These are phyloP conservation scores for Phocoena phocoena DNA, from an alignment of 2,113 vertebrate species.

Conservation along the genomic window DNA sequence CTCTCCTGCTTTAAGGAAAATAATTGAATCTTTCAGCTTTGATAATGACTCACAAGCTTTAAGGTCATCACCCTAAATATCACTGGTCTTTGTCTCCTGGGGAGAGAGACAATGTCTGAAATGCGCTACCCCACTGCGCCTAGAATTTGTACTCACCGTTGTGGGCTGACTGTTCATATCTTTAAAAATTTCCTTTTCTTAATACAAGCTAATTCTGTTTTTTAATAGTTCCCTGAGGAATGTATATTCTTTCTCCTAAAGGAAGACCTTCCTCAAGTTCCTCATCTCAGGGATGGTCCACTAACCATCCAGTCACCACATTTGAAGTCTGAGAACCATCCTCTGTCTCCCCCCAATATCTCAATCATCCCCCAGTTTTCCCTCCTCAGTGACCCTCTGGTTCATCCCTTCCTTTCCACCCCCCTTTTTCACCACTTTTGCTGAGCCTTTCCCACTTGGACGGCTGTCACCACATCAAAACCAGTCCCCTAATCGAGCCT, in stretches of 20 bases:
- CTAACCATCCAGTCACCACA: background rate
- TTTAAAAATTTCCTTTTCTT: background rate
- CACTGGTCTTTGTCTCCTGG: background rate
- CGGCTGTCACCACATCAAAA: background rate
- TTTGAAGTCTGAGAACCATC: fast-evolving
- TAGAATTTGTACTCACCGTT: background rate
- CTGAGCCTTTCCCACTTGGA: background rate
- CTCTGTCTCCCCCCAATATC: background rate
- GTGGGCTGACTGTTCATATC: background rate
- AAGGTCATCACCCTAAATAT: background rate
- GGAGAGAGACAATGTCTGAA: background rate
- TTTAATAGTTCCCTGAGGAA: background rate
- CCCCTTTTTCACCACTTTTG: background rate
- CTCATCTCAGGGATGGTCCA: background rate
- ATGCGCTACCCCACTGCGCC: fast-evolving
- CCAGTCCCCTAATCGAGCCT: no score
- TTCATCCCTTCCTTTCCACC: no score
- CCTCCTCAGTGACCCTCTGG: background rate
- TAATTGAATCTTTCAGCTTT: background rate
- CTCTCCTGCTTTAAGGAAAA: background rate
- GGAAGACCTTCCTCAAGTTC: background rate
- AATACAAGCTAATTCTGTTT: background rate
- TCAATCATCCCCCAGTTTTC: no score
- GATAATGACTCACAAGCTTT: background rate
- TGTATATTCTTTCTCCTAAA: background rate